These are phyloP conservation scores for Thamnaconus septentrionalis DNA, from an alignment of 2,113 vertebrate genomes.

Conservation along the genomic window DNA sequence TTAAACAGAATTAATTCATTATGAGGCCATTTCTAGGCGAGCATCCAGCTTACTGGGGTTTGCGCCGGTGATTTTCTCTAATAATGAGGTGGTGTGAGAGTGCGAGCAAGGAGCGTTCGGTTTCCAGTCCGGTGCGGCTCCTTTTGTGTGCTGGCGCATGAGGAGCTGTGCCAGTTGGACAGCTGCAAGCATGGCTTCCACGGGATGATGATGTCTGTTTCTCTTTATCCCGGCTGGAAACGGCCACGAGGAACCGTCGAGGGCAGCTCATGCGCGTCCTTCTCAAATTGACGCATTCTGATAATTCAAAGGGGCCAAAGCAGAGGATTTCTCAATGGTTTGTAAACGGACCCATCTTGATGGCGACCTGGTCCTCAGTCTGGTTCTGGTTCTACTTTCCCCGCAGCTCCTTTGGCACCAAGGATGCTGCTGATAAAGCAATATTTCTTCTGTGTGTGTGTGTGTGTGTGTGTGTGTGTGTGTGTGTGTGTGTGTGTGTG, in stretches of 20 bases:
- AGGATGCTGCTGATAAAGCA: constrained; percentile 49
- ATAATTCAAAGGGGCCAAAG: too few species aligned
- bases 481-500: background rate
- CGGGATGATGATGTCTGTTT: constrained; percentile 10
- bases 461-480: background rate
- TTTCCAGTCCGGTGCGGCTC: constrained; percentile 22
- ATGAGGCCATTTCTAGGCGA: too few species aligned
- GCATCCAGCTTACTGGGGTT: too few species aligned
- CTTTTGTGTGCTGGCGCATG: constrained; percentile 66
- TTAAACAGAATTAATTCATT: too few species aligned
- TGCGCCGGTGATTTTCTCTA: too few species aligned
- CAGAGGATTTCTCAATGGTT: too few species aligned
- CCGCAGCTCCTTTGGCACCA: background rate
- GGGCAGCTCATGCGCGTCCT: too few species aligned
- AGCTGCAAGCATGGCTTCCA: constrained; percentile 58
- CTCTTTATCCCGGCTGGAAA: constrained; percentile 21
- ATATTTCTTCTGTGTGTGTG: background rate
- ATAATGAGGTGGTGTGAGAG: constrained; percentile 4
- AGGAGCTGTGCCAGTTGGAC: constrained; percentile 48
- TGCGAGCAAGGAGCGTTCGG: constrained; percentile 15
- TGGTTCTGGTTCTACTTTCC: too few species aligned
- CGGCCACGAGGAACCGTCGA: constrained; percentile 5
- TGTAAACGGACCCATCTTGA: too few species aligned
- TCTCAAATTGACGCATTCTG: too few species aligned
- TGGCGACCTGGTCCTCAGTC: too few species aligned